A percentile compares a stretch with the other conserved stretches of the same genome.
phyloP scores from a whole-genome alignment of 2,797 vertebrate genomes.

The Ctenopoma kingsleyae region DNA sequence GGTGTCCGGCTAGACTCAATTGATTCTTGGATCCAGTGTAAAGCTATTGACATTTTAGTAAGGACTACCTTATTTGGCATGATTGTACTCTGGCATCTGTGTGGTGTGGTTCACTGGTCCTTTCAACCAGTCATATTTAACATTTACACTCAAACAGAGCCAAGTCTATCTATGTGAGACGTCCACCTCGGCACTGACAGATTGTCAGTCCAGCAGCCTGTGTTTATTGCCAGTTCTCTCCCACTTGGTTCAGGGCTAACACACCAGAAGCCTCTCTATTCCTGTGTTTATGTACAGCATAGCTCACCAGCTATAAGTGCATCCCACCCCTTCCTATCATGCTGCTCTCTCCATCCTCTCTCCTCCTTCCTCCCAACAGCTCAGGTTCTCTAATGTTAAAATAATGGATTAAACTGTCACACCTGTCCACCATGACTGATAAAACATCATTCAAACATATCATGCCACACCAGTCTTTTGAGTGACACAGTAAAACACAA shows the following conservation, averaged over 20 bases:
- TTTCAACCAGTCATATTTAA: constrained; percentile 62
- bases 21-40: constrained; percentile 37
- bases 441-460: constrained; percentile 81
- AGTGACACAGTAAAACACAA: constrained; percentile 64
- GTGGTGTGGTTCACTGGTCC: constrained; percentile 43
- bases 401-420: constrained; percentile 82
- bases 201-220: constrained; percentile 55
- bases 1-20: constrained; percentile 29
- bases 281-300: constrained; percentile 48
- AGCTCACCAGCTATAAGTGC: constrained; percentile 33
- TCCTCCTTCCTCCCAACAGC: not conserved
- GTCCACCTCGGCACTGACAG: constrained; percentile 48
- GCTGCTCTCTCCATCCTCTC: not conserved
- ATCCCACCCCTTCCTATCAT: constrained; percentile 9
- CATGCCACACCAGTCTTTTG: constrained; percentile 59
- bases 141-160: constrained; percentile 58
- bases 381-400: constrained; percentile 39
- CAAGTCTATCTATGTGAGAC: constrained; percentile 44
- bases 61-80: constrained; percentile 50
- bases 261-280: constrained; percentile 52
- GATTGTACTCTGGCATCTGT: constrained; percentile 48
- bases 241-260: constrained; percentile 64
- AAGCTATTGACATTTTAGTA: constrained; percentile 56
- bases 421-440: constrained; percentile 76
- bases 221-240: constrained; percentile 65